Evolutionary conservation across 2,888 invertebrate species (phyloP).

Genomic region (Leistus spinibarbis): DNA sequence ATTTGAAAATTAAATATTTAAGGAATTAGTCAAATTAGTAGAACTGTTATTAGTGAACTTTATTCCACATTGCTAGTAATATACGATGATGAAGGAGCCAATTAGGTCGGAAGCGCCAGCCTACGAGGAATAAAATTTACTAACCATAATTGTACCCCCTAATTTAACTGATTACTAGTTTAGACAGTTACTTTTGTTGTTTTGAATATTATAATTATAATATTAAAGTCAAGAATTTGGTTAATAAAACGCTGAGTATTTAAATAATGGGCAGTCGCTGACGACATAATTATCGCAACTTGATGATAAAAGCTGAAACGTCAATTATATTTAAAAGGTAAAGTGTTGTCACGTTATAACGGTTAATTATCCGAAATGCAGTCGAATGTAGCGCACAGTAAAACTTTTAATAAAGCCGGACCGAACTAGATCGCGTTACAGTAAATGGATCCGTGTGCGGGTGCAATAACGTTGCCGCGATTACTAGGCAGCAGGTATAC

Average conservation of each 20-base stretch:
- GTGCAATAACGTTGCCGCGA: background rate
- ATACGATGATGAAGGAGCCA: no score
- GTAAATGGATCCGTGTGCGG: constrained; percentile 22
- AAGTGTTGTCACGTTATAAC: constrained; percentile 6
- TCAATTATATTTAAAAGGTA: background rate
- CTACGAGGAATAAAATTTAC: no score
- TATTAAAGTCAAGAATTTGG: background rate
- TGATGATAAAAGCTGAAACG: background rate
- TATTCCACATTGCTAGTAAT: no score
- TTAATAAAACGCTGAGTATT: background rate
- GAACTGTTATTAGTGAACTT: no score
- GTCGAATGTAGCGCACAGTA: constrained; percentile 32
- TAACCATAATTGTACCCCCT: no score
- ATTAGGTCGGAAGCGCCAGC: no score
- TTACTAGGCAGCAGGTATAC: background rate
- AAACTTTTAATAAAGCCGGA: constrained; percentile 34
- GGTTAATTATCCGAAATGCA: constrained; percentile 29
- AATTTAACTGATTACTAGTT: no score
- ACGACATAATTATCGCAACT: background rate
- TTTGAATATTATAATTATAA: background rate
- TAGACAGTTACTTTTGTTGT: no score
- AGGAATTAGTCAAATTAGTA: no score
- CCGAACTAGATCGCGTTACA: constrained; percentile 14
- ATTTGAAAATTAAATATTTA: no score
- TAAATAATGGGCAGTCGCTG: background rate